A percentile compares a stretch with the other conserved stretches of the same genome.
Conservation (phyloP, 2,113 vertebrate genomes). For the Sciurus niger region DNA sequence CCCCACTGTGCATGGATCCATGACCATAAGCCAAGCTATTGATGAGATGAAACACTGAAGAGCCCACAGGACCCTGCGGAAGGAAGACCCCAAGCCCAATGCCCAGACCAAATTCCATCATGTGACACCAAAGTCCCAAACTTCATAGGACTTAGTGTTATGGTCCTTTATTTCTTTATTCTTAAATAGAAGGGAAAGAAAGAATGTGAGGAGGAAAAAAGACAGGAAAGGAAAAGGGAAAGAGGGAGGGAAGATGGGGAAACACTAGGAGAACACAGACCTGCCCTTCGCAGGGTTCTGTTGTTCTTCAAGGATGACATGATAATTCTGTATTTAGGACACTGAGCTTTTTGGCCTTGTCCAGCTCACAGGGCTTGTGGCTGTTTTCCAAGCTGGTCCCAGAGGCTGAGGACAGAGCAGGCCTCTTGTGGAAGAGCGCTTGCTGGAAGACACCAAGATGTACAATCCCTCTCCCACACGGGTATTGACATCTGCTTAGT, state of each 20-base stretch:
- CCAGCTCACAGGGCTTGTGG: background rate
- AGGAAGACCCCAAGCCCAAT: background rate
- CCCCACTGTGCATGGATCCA: rapidly evolving
- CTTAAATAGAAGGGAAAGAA: background rate
- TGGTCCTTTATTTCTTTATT: background rate
- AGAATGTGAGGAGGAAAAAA: background rate
- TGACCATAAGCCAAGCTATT: too few relatives aligned
- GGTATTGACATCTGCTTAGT: slow-evolving; percentile 86
- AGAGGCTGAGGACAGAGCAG: background rate
- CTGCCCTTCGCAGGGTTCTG: rapidly evolving
- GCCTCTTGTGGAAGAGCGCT: background rate
- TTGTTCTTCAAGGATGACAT: background rate
- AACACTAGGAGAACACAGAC: rapidly evolving
- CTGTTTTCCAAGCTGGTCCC: background rate
- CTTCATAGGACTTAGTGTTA: too few relatives aligned
- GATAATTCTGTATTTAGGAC: background rate
- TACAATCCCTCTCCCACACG: slow-evolving; percentile 82
- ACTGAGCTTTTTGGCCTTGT: background rate
- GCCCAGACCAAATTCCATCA: background rate
- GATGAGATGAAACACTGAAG: background rate
- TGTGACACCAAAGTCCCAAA: background rate
- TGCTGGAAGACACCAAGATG: background rate
- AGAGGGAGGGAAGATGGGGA: rapidly evolving
- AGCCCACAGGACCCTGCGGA: background rate
- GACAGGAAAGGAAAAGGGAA: too few relatives aligned